phyloP scores from a whole-genome alignment of 2,888 invertebrate species.

The Coelopa pilipes region DNA sequence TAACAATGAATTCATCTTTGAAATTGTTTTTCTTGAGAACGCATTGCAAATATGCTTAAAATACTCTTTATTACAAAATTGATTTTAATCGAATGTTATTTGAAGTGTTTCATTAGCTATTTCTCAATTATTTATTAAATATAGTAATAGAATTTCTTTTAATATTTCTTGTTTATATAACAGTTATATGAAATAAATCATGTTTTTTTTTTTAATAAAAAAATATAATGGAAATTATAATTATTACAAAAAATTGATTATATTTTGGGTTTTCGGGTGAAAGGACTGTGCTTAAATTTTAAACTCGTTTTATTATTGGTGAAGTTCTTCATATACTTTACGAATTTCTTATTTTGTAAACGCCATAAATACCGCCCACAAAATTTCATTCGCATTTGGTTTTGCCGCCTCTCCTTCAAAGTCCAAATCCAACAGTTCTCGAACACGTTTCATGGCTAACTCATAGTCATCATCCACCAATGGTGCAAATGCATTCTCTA shows the following conservation, averaged over 20 bases:
- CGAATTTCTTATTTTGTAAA: slow-evolving; percentile 87
- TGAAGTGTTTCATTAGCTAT: slow-evolving; percentile 5
- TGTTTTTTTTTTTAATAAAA: background rate
- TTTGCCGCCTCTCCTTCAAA: slow-evolving; percentile 96
- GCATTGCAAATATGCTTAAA: background rate
- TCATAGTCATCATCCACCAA: slow-evolving; percentile 98
- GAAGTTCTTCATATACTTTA: background rate
- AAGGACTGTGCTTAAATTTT: background rate
- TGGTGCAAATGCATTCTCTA: slow-evolving; percentile 99
- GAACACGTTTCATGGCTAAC: slow-evolving; percentile 95
- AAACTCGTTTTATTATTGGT: slow-evolving; percentile 9
- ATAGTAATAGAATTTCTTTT: slow-evolving; percentile 21
- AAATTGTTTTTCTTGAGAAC: too few relatives aligned
- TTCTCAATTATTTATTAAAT: slow-evolving; percentile 23
- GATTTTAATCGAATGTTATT: slow-evolving; percentile 10
- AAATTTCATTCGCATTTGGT: slow-evolving; percentile 88
- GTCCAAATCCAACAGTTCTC: slow-evolving; percentile 95
- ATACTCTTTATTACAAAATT: slow-evolving; percentile 19
- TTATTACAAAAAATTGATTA: slow-evolving; percentile 12
- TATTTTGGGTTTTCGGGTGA: slow-evolving; percentile 23
- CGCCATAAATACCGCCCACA: slow-evolving; percentile 99
- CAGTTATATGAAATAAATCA: slow-evolving; percentile 32
- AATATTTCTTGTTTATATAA: slow-evolving; percentile 27
- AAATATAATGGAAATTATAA: slow-evolving; percentile 44
- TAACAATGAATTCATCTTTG: background rate